Evolutionary conservation across 1,140 invertebrate species (phyloP), one percentile per base, ranked within the genome.

Genomic region (Euura saliciscinereae): DNA sequence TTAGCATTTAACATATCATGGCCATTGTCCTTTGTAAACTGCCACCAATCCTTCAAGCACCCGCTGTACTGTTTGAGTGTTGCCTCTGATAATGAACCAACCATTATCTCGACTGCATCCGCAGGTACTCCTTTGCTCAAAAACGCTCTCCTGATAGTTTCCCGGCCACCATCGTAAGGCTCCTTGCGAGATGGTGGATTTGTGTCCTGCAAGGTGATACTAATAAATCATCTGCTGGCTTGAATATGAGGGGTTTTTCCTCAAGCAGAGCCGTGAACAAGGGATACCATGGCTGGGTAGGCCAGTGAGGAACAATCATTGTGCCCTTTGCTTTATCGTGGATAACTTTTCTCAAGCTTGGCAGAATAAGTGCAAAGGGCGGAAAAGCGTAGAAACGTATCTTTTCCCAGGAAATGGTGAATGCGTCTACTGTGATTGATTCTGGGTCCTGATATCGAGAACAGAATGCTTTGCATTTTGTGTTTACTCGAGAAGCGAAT

Each of bases 131-230:
- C 70, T 45, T 72, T 75, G 7, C 65, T 13, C 5, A 51, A 5
- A 59, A 80, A 77, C 2, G 73, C 65, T 64, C 75, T 44, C 79
- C 80, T 68, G 75, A 82, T 65, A 83, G 75, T 70, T 45, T 77
- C 69, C 77, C 79, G 46, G 69, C 78, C 66, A 68, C 76, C 74
- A 79, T 73, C 68, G 76, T 75, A 78, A 80, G 73, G 28, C 28
- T 28, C 28, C 1, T 66, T 66, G 4, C 65, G 51, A 59, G 45
- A 46, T 59, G 67, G 64, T 28, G 71, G 69, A 65, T 28, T 28
- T 28, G 28, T 28, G 7, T 51, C 7, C 71, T 75, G 51, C 45
- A 71, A 71, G 46, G 45, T 28, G 45, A 73, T 44, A 70, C 65
- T 67, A 74, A 71, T n/a, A 76, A 46, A 43, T 71, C n/a, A 13